These are phyloP conservation scores for Dryobates pubescens DNA, from an alignment of 2,797 vertebrate genomes.

Conservation along the genomic window DNA sequence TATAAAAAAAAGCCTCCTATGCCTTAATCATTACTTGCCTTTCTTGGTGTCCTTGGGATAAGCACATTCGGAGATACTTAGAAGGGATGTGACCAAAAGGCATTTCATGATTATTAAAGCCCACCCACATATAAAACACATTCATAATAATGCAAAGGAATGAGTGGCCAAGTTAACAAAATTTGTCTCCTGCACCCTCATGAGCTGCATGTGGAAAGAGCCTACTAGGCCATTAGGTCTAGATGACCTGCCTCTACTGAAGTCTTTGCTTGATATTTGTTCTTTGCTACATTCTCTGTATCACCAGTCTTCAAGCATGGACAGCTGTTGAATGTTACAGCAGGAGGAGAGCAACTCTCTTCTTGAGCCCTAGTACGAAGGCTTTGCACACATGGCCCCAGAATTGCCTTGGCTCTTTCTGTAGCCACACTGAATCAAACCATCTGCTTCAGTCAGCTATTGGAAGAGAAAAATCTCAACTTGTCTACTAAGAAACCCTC, in stretches of 20 bases:
- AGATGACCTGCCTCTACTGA: not conserved
- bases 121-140: not conserved
- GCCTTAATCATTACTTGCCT: not conserved
- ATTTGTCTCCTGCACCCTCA: rapidly evolving
- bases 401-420: not conserved
- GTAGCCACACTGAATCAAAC: not conserved
- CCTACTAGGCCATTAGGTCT: not conserved
- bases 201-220: not conserved
- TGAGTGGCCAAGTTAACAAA: not conserved
- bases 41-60: not conserved
- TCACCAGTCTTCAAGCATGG: not conserved
- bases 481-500: not conserved
- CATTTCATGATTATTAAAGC: not conserved
- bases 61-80: not conserved
- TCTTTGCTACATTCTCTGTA: not conserved
- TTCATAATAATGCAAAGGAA: not conserved
- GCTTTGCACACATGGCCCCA: not conserved
- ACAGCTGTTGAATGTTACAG: not conserved
- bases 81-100: not conserved
- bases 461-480: slow-evolving; percentile 7
- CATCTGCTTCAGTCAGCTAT: not conserved
- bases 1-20: too few species aligned
- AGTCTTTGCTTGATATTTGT: not conserved
- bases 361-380: not conserved
- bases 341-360: not conserved